Base-by-base conservation (phyloP, 2,888 invertebrate genomes). In the Dicranocentrus wangi region DNA sequence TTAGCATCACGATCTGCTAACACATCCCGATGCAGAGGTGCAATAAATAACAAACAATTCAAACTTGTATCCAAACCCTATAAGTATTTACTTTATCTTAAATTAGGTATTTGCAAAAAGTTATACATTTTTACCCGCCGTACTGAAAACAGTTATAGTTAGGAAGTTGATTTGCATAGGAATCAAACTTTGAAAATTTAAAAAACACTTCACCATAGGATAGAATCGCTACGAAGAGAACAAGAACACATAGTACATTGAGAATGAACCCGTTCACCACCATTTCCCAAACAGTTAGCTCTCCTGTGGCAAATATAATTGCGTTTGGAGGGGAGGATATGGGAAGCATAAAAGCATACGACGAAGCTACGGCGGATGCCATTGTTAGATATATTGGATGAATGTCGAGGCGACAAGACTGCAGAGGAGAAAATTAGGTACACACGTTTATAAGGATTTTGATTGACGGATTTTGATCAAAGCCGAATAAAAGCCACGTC, bases 321-420 rank as follows among this genome's bases (percentile, higher is more conserved):
- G 97, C 97, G 89, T 98, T 98, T 23, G 97, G 97, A 1, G 97
- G 97, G 0, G 97, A 97, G 53, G 97, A 73, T 23, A 83, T 83
- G 21, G 86, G 85, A 28, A 86, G 82, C 82, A 85, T 83, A 91
- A 97, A 95, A 13, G 95, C 96, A 90, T 96, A 96, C 70, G 96
- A 96, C 88, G 96, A 95, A 1, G 95, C 93, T 23, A 97, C 90
- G 0, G 96, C 92, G 0, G 95, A 95, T 0, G 97, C 96, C 87
- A 97, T 90, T 93, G 97, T 96, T 88, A 97, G 90, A 89, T 94
- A 95, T 80, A 97, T 90, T 0, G 97, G 97, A 90, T 97, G 95
- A 81, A 95, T 91, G 86, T 91, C 89, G 73, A 94, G 91, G 0
- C 91, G 91, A 15, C 93, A 89, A 0, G 94, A 92, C 95, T 94